Evolutionary conservation across 2,113 vertebrate species (phyloP).

Genomic region (Dolichallabes microphthalmus): DNA sequence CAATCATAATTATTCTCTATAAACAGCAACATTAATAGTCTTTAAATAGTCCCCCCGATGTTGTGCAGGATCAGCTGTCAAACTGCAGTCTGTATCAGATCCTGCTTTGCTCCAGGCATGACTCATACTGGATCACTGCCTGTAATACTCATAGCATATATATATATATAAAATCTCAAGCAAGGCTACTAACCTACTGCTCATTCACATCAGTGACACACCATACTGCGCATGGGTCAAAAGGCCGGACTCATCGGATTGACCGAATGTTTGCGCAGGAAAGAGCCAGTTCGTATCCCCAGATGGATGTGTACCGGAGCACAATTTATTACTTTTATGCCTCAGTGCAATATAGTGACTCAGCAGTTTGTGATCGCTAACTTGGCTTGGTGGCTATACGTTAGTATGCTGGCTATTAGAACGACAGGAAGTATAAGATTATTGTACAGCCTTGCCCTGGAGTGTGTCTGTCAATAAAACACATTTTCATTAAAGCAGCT

Average conservation of each 20-base stretch:
- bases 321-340: constrained; percentile 36
- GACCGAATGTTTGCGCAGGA: constrained; percentile 29
- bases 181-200: background rate
- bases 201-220: constrained; percentile 16
- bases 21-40: background rate
- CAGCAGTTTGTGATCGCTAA: constrained; percentile 32
- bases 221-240: constrained; percentile 6
- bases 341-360: constrained; percentile 10
- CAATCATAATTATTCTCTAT: background rate
- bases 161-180: no score
- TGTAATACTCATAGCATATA: background rate
- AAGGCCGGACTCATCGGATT: background rate
- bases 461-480: constrained; percentile 38
- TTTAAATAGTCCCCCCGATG: background rate
- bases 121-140: constrained; percentile 32
- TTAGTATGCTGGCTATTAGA: constrained; percentile 23
- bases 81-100: background rate
- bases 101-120: constrained; percentile 12
- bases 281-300: constrained; percentile 1
- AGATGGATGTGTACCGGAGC: constrained; percentile 17
- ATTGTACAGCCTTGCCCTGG: constrained; percentile 22
- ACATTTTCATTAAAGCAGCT: constrained; percentile 49
- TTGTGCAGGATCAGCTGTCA: constrained; percentile 36
- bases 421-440: constrained; percentile 18
- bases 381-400: constrained; percentile 23